phyloP scores from a whole-genome alignment of 2,797 vertebrate species.

The Anomalospiza imberbis region DNA sequence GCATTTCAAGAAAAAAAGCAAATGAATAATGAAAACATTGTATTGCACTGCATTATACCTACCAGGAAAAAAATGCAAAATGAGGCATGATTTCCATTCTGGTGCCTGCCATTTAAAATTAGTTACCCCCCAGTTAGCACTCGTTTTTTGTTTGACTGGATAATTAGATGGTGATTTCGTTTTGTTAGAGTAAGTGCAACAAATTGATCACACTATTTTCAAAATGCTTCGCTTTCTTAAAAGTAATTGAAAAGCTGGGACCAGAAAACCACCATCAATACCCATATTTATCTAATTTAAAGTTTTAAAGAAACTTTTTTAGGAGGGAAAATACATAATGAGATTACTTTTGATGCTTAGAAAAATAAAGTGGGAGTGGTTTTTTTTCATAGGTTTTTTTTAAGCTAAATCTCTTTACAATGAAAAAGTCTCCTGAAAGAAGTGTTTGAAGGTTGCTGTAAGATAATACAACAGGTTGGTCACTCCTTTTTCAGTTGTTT shows the following conservation, averaged over 20 bases:
- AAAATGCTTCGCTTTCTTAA: constrained; percentile 47
- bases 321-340: background rate
- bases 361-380: background rate
- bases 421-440: background rate
- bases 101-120: constrained; percentile 52
- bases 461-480: background rate
- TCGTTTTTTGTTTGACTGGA: constrained; percentile 36
- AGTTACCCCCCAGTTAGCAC: constrained; percentile 13
- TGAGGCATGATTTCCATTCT: constrained; percentile 17
- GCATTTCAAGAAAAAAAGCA: background rate
- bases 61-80: constrained; percentile 14
- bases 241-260: constrained; percentile 52
- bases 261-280: background rate
- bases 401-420: background rate
- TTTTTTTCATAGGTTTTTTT: background rate
- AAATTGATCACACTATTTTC: constrained; percentile 56
- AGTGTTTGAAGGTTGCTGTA: background rate
- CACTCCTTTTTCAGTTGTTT: constrained; percentile 37
- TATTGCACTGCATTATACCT: background rate
- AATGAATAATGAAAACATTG: background rate
- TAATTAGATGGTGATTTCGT: constrained; percentile 38
- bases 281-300: constrained; percentile 27
- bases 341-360: background rate
- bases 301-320: background rate
- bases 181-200: constrained; percentile 37